Evolutionary conservation across 2,888 invertebrate species (phyloP).

Genomic region (Drosophila diplacantha): DNA sequence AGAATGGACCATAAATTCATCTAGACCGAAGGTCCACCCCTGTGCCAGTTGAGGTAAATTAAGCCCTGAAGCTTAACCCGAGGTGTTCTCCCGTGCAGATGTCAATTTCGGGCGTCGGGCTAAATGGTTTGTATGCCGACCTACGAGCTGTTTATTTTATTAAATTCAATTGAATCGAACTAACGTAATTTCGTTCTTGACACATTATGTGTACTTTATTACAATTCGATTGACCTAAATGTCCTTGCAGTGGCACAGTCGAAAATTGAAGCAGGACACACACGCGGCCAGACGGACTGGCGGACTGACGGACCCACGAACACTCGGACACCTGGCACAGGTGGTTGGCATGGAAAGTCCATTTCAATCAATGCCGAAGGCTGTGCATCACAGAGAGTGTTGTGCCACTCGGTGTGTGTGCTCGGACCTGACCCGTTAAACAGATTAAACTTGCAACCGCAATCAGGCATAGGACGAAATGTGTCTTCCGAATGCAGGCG

Average conservation of each 20-base stretch:
- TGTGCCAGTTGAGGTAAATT: background rate
- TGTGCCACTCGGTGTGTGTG: constrained; percentile 1
- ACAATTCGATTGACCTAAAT: constrained; percentile 68
- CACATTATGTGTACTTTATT: constrained; percentile 53
- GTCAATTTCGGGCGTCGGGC: constrained; percentile 5
- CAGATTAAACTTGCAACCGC: constrained; percentile 30
- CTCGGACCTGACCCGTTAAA: constrained; percentile 15
- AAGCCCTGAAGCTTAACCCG: background rate
- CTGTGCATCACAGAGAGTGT: constrained; percentile 27
- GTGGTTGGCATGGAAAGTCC: constrained; percentile 28
- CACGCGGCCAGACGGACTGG: constrained; percentile 3
- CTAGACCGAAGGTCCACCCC: background rate
- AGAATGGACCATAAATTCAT: background rate
- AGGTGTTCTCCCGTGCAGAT: constrained; percentile 21
- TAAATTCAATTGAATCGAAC: constrained; percentile 45
- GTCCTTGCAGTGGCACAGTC: constrained; percentile 27
- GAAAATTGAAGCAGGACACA: constrained; percentile 29
- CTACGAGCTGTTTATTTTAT: constrained; percentile 47
- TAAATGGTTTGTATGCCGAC: constrained; percentile 30
- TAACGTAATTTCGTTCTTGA: constrained; percentile 37
- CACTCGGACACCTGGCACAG: constrained; percentile 13
- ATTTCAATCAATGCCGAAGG: constrained; percentile 56
- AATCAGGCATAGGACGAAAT: constrained; percentile 9
- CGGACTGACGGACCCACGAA: background rate
- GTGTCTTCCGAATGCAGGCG: constrained; percentile 5